Conservation (phyloP, 2,888 invertebrate species). For the Habrosyne pyritoides region DNA sequence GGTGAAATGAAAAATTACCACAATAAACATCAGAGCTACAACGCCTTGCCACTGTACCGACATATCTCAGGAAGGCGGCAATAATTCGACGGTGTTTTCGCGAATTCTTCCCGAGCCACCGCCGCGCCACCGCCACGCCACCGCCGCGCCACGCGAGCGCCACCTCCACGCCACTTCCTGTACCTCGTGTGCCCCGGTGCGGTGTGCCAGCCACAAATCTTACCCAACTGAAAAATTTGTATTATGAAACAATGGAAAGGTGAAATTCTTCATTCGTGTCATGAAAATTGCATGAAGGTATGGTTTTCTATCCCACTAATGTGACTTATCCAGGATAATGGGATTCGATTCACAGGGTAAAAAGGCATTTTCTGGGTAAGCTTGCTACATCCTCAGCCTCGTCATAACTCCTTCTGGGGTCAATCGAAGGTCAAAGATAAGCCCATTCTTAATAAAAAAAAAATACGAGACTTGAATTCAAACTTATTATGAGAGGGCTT, state of each 20-base stretch:
- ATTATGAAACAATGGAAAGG: background rate
- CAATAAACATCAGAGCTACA: background rate
- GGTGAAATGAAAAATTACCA: conserved; percentile 20
- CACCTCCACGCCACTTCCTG: conserved; percentile 9
- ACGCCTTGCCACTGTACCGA: conserved; percentile 39
- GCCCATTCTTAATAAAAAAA: no score
- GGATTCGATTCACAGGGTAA: no score
- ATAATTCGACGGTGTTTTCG: conserved; percentile 76
- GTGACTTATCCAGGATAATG: no score
- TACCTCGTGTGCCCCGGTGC: background rate
- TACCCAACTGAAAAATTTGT: background rate
- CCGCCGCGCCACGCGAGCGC: conserved; percentile 14
- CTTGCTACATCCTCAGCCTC: no score
- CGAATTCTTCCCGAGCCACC: conserved; percentile 69
- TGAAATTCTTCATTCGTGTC: no score
- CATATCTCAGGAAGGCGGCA: conserved; percentile 67
- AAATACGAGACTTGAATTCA: no score
- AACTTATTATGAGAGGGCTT: no score
- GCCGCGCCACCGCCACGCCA: conserved; percentile 14
- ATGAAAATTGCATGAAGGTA: no score
- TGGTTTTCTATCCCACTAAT: no score
- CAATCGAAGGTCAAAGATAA: no score
- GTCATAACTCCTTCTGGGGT: no score
- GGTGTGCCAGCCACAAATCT: background rate
- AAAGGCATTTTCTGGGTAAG: no score